Conservation (phyloP, 2,113 vertebrate genomes). For the Rhabdornis inornatus region DNA sequence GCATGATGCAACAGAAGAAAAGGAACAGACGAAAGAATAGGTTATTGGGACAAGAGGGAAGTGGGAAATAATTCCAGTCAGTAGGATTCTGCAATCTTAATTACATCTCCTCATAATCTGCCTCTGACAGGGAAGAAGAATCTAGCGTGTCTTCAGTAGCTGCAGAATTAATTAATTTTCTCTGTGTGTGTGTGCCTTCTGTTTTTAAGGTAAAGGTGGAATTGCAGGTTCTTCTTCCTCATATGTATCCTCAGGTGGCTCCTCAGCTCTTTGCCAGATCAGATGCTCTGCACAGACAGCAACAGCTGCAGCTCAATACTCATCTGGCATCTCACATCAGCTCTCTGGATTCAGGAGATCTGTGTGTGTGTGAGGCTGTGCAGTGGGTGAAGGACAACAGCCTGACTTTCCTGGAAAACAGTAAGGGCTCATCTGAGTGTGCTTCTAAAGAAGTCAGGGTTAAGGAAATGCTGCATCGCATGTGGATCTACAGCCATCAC, state of each 20-base stretch:
- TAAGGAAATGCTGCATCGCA: slow-evolving; percentile 57
- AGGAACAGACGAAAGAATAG: neutral
- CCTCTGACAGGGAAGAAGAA: neutral
- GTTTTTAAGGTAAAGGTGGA: slow-evolving; percentile 72
- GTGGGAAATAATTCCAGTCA: neutral
- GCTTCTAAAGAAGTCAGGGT: neutral
- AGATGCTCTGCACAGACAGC: slow-evolving; percentile 63
- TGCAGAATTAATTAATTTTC: neutral
- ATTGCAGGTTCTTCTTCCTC: slow-evolving; percentile 74
- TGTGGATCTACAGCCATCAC: slow-evolving; percentile 83
- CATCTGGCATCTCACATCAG: slow-evolving; percentile 56
- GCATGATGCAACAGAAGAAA: neutral
- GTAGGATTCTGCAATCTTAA: neutral
- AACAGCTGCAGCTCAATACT: slow-evolving; percentile 74
- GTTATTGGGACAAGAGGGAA: neutral
- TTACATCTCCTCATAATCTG: neutral
- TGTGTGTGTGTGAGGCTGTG: slow-evolving; percentile 68
- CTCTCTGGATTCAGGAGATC: slow-evolving; percentile 67
- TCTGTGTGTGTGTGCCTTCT: neutral
- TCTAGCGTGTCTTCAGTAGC: neutral
- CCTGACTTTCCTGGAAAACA: slow-evolving; percentile 47
- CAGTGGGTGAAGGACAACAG: slow-evolving; percentile 76
- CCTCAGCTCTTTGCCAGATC: slow-evolving; percentile 74
- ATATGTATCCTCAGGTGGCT: slow-evolving; percentile 61
- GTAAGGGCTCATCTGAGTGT: neutral